Evolutionary conservation across 1,140 invertebrate species (phyloP).

Genomic region (Penaeus indicus): DNA sequence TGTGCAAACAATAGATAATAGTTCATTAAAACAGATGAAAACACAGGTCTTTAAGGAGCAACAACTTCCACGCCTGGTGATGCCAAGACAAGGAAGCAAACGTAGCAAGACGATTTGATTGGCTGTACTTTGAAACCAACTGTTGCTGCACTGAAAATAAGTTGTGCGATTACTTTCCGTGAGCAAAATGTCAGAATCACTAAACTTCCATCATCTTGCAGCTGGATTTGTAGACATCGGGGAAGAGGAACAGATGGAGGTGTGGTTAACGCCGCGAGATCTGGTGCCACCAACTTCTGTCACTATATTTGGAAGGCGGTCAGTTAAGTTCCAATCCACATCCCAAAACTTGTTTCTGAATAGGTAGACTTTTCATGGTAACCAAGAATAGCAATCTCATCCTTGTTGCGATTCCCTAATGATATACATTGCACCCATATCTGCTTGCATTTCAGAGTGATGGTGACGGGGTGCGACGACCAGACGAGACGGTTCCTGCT

Average conservation of each 20-base stretch:
- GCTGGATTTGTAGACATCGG: constrained; percentile 46
- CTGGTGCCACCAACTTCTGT: constrained; percentile 43
- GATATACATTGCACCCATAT: neutral
- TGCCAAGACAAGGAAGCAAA: too few relatives aligned
- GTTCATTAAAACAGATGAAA: too few relatives aligned
- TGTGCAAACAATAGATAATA: too few relatives aligned
- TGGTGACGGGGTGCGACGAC: constrained; percentile 52
- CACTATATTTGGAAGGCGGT: constrained; percentile 54
- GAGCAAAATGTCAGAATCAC: too few relatives aligned
- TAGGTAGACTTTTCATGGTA: neutral
- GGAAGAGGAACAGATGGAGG: constrained; percentile 35
- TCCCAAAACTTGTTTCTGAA: neutral
- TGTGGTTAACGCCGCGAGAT: constrained; percentile 48
- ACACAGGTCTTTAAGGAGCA: too few relatives aligned
- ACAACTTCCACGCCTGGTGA: too few relatives aligned
- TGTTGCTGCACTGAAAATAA: neutral
- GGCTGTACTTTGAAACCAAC: too few relatives aligned
- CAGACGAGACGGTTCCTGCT: constrained; percentile 41
- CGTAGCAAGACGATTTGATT: too few relatives aligned
- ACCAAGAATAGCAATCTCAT: neutral
- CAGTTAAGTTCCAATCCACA: neutral
- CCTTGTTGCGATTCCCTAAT: neutral
- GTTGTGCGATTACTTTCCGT: neutral
- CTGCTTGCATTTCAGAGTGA: constrained; percentile 14
- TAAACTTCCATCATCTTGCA: neutral